These are phyloP conservation scores for Leptura quadrifasciata DNA, from an alignment of 2,888 invertebrate species.

Conservation along the genomic window DNA sequence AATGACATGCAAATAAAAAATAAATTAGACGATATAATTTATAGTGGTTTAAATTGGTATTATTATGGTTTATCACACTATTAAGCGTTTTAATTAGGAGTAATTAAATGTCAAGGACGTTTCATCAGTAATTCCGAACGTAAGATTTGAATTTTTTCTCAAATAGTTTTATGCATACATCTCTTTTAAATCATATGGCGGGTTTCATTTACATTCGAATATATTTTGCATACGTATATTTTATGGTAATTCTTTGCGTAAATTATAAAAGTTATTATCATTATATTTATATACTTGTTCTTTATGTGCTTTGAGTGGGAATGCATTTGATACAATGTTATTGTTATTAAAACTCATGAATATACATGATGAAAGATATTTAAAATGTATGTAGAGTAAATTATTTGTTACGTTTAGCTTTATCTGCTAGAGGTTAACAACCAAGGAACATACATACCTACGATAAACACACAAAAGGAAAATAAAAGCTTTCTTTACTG, in stretches of 20 bases:
- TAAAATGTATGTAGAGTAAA: slow-evolving; percentile 41
- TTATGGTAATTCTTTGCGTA: slow-evolving; percentile 49
- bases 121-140: slow-evolving; percentile 35
- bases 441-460: neutral
- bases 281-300: slow-evolving; percentile 53
- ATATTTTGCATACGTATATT: slow-evolving; percentile 54
- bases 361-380: slow-evolving; percentile 45
- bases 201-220: slow-evolving; percentile 55
- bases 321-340: slow-evolving; percentile 55
- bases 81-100: slow-evolving; percentile 69
- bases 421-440: slow-evolving; percentile 42
- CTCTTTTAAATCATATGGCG: slow-evolving; percentile 52
- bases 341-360: slow-evolving; percentile 48
- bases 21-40: slow-evolving; percentile 64
- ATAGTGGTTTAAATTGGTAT: slow-evolving; percentile 65
- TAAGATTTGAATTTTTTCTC: slow-evolving; percentile 41
- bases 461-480: neutral
- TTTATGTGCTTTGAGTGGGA: slow-evolving; percentile 51
- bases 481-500: neutral
- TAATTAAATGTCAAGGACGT: slow-evolving; percentile 70
- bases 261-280: slow-evolving; percentile 56
- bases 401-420: slow-evolving; percentile 34
- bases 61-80: slow-evolving; percentile 68
- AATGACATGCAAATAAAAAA: slow-evolving; percentile 64
- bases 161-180: slow-evolving; percentile 49